phyloP scores from a whole-genome alignment of 1,140 invertebrate genomes.

The Drosophila teissieri region DNA sequence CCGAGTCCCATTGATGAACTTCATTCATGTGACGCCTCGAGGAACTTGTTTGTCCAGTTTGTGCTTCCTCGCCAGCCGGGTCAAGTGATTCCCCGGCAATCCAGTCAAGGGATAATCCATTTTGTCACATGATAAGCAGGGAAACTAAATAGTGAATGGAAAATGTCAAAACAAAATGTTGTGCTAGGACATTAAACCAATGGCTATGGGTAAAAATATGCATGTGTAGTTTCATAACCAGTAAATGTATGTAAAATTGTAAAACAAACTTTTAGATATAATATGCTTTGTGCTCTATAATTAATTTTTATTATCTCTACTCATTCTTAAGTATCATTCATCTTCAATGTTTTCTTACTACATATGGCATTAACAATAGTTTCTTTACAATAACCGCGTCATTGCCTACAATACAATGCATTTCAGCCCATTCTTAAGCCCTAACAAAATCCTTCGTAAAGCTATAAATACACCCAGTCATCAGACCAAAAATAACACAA shows the following conservation, averaged over 20 bases:
- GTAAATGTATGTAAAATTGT: too few relatives aligned
- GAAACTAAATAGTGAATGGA: too few relatives aligned
- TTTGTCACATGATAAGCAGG: constrained; percentile 5
- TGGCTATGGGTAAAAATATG: too few relatives aligned
- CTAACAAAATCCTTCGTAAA: not conserved
- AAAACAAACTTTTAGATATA: too few relatives aligned
- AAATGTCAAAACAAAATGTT: too few relatives aligned
- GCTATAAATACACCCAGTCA: constrained; percentile 10
- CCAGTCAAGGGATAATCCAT: constrained; percentile 10
- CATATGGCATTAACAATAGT: not conserved
- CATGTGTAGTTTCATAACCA: too few relatives aligned
- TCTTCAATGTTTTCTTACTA: not conserved
- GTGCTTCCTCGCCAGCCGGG: constrained; percentile 6
- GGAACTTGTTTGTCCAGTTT: constrained; percentile 43
- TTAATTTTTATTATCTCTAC: too few relatives aligned
- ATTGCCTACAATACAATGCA: not conserved
- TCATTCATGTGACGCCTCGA: constrained; percentile 60
- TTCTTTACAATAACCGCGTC: not conserved
- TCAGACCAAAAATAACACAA: constrained; percentile 21
- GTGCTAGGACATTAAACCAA: too few relatives aligned
- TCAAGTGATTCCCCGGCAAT: constrained; percentile 24
- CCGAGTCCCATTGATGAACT: constrained; percentile 60
- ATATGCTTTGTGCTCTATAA: too few relatives aligned
- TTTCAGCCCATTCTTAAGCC: constrained; percentile 11
- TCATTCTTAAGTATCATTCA: too few relatives aligned